Evolutionary conservation across 2,797 vertebrate genomes (phyloP), one percentile per base, ranked within the genome.

Genomic region (Tapirus indicus): DNA sequence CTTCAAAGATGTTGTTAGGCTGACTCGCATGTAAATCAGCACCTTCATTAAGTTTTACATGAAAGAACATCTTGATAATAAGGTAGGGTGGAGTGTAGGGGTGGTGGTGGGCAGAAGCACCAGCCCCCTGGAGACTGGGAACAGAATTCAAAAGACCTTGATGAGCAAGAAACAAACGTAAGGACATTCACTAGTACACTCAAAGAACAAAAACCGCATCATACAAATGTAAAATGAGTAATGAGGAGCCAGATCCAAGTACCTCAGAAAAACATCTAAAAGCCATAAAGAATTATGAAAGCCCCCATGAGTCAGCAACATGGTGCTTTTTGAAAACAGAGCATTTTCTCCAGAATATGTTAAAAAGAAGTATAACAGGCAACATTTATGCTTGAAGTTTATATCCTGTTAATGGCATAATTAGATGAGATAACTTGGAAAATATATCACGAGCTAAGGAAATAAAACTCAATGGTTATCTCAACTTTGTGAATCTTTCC

Each of bases 141-240:
- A 82, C 47, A 80, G 83, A 95, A 94, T 95, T 95, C 54, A 86
- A 92, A 91, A 91, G 56, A 88, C 38, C 41, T 77, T 78, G 80
- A 96, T 96, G 88, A 96, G 56, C 49, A 82, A 93, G 75, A 93
- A 95, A 68, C 23, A 91, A 69, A 91, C 80, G 69, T 20, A 96
- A 89, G 68, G 78, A 82, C 0, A 0, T 64, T 92, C 11, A 77
- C 13, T 84, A 72, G 29, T 90, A 85, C 27, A 94, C 25, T 90
- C 3, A 66, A 83, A 90, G 69, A 84, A 97, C 25, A 89, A 95
- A 92, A 84, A 20, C 23, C 35, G 80, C 79, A 66, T 49, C 35
- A 16, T 91, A 83, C 58, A 66, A 87, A 60, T 62, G 18, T 72
- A 62, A 66, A 80, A 56, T 95, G 66, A 96, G n/a, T 94, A 92